Percentiles rank a stretch among this genome's conserved stretches.
Evolutionary conservation across 1,140 invertebrate species (phyloP).

Genomic region (Antheraea mylitta): DNA sequence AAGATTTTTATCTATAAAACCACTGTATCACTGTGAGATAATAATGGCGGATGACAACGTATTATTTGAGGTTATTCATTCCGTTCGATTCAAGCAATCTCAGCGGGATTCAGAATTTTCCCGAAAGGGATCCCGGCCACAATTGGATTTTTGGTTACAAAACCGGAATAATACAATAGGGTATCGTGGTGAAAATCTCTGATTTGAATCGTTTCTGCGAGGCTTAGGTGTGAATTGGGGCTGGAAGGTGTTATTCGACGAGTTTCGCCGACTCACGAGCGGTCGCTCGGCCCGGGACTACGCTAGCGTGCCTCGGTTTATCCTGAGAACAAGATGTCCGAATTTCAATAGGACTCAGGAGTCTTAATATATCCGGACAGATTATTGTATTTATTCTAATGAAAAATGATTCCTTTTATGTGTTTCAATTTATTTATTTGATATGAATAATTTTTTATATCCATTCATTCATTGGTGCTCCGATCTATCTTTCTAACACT

Average conservation of each 20-base stretch:
- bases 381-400: too few relatives aligned
- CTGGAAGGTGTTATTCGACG: conserved; percentile 53
- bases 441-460: too few relatives aligned
- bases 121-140: conserved; percentile 64
- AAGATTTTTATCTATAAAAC: conserved; percentile 75
- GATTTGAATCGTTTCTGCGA: conserved; percentile 73
- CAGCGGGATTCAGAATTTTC: conserved; percentile 71
- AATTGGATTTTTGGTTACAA: conserved; percentile 78
- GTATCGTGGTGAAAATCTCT: conserved; percentile 74
- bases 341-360: conserved; percentile 1
- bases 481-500: too few relatives aligned
- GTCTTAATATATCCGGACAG: conserved; percentile 6
- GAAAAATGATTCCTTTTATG: too few relatives aligned
- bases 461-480: too few relatives aligned
- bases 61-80: conserved; percentile 75
- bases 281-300: conserved; percentile 10
- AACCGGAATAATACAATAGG: conserved; percentile 76
- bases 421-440: too few relatives aligned
- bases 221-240: conserved; percentile 67
- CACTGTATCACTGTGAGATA: conserved; percentile 76
- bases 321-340: conserved; percentile 17
- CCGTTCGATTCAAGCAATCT: conserved; percentile 67
- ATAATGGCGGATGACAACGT: conserved; percentile 76
- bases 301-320: neutral
- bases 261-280: conserved; percentile 50